Percentiles rank a stretch among this genome's conserved stretches.
Evolutionary conservation across 37 sponge, comb jelly and placozoan genomes (phyloP).

Genomic region (Aphrocallistes beatrix): DNA sequence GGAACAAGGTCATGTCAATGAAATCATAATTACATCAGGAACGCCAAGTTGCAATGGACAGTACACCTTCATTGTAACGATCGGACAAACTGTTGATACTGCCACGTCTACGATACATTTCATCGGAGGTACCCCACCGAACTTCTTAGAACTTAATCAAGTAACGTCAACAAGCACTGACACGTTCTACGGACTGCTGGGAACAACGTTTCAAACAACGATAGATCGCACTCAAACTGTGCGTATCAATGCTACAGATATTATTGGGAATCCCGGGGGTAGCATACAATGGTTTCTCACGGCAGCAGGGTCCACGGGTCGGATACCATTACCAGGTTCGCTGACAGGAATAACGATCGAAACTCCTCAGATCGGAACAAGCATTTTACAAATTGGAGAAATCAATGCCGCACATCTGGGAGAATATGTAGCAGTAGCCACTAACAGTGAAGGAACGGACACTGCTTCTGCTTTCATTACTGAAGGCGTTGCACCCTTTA

Average conservation of each 20-base stretch:
- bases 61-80: background rate
- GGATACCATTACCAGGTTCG: background rate
- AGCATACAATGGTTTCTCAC: background rate
- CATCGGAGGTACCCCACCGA: background rate
- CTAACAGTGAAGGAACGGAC: background rate
- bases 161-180: background rate
- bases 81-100: background rate
- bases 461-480: background rate
- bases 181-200: background rate
- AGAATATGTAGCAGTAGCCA: background rate
- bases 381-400: background rate
- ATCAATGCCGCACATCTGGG: background rate
- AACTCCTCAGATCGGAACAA: background rate
- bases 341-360: background rate
- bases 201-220: background rate
- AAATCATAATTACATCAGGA: too few species aligned
- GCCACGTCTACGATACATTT: background rate
- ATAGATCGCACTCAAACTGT: background rate
- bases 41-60: background rate
- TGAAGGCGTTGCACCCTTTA: background rate
- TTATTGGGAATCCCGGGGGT: background rate
- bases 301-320: background rate
- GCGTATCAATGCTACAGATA: background rate
- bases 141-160: background rate
- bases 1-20: too few species aligned